Percentiles rank a stretch among this genome's conserved stretches.
Conservation (phyloP, 2,797 vertebrate genomes). For the Brotula barbata region DNA sequence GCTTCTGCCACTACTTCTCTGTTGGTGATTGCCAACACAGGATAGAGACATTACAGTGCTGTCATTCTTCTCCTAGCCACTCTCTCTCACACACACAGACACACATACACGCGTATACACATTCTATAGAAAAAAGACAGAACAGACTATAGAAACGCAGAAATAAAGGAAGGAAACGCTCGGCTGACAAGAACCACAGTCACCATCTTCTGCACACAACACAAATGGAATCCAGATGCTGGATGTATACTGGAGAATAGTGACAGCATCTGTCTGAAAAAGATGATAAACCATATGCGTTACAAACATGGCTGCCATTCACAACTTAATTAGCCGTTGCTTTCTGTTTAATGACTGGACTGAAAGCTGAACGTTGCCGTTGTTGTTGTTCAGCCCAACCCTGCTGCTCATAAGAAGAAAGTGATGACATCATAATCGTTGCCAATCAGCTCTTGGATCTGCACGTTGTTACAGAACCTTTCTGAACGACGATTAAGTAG, state of each 20-base stretch:
- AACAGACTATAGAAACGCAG: conserved; percentile 44
- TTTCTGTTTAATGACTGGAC: conserved; percentile 58
- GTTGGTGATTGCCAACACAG: conserved; percentile 40
- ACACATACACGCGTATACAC: conserved; percentile 14
- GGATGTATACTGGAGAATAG: conserved; percentile 56
- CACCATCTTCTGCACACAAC: conserved; percentile 45
- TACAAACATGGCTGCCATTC: conserved; percentile 46
- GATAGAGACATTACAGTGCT: conserved; percentile 43
- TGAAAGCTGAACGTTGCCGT: conserved; percentile 22
- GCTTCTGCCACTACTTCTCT: conserved; percentile 26
- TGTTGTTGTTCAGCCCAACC: conserved; percentile 25
- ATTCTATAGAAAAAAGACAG: conserved; percentile 15
- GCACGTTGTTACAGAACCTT: not conserved
- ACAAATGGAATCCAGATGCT: conserved; percentile 69
- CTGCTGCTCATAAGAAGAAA: conserved; percentile 33
- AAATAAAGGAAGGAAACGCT: conserved; percentile 51
- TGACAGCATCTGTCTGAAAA: conserved; percentile 52
- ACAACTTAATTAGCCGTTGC: conserved; percentile 54
- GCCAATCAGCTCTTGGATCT: conserved; percentile 36
- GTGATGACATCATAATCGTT: conserved; percentile 45
- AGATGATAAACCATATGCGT: conserved; percentile 28
- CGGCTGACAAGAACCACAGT: conserved; percentile 62
- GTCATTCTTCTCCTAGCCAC: conserved; percentile 37
- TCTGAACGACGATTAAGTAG: no score
- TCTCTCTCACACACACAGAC: conserved; percentile 10